Evolutionary conservation across 2,113 vertebrate species (phyloP).

Genomic region (Odobenus rosmarus): DNA sequence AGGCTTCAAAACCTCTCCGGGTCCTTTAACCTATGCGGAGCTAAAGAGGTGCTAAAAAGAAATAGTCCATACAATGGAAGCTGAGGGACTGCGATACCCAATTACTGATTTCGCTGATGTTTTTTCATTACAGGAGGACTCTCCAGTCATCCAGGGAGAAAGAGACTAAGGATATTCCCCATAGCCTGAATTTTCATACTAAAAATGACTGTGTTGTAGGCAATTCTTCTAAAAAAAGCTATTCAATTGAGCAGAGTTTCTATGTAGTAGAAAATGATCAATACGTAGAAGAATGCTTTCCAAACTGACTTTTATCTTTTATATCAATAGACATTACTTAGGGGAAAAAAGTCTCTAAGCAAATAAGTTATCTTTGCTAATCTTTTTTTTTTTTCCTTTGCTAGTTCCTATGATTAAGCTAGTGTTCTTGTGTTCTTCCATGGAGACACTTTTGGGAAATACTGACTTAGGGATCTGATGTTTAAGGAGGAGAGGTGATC

Average conservation of each 20-base stretch:
- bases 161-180: not conserved
- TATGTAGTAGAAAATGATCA: not conserved
- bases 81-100: fast-evolving
- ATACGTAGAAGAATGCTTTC: not conserved
- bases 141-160: too few species aligned
- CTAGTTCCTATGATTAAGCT: not conserved
- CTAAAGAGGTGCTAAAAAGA: conserved; percentile 26
- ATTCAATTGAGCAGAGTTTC: not conserved
- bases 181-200: not conserved
- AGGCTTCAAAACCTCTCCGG: not conserved
- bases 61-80: fast-evolving
- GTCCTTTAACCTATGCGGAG: conserved; percentile 30
- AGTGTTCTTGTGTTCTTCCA: not conserved
- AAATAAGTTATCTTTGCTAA: not conserved
- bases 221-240: not conserved
- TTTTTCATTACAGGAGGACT: too few species aligned
- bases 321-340: not conserved
- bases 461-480: not conserved
- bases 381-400: not conserved
- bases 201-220: not conserved
- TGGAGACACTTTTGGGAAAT: not conserved
- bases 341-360: not conserved
- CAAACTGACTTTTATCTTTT: not conserved
- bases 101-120: fast-evolving
- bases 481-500: not conserved